Base-by-base conservation (phyloP, 2,888 invertebrate species). In the Odontothrips loti region DNA sequence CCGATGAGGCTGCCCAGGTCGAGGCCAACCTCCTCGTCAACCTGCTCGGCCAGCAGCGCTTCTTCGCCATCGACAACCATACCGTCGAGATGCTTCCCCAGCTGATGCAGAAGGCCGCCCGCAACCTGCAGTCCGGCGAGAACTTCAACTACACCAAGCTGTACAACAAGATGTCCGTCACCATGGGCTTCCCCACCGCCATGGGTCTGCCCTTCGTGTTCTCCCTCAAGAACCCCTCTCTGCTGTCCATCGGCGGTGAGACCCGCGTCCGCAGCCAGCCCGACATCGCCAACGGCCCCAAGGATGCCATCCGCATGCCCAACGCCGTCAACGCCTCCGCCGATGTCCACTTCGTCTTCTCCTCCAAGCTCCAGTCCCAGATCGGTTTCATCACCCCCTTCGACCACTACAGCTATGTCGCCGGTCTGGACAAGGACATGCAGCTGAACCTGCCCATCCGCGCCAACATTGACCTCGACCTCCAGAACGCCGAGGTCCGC, bases 141-240 rank as follows among this genome's bases (percentile, higher is more conserved):
- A 79, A 47, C 27, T 87, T 90, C 83, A 90, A 91, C 85, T 89
- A 90, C 86, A 91, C 90, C 75, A 92, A 91, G 86, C 87, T 92
- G 15, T 85, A 88, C 68, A 90, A 91, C 84, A 87, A 89, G 79
- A 88, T 89, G 78, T 91, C 92, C 83, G 87, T 91, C 9, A 89
- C 90, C 12, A 86, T 93, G 17, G 90, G 91, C 87, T 91, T 93
- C 89, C 93, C 94, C 3, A 89, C 92, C 23, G 91, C 90, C 82
- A 90, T 90, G 83, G 93, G 93, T 86, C 88, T 93, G 84, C 93
- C 93, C 17, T 92, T 92, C 86, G 87, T 91, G 82, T 92, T 88
- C 86, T 90, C 90, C 81, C 89, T 91, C 85, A 90, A 90, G 81
- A 89, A 88, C 82, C 92, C 93, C 20, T 87, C 89, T n/a, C 86